A percentile compares a stretch with the other conserved stretches of the same genome.
These are phyloP conservation scores for Hexactinellida sp. DNA, from an alignment of 37 sponge, comb jelly and placozoan species.

Conservation along the genomic window DNA sequence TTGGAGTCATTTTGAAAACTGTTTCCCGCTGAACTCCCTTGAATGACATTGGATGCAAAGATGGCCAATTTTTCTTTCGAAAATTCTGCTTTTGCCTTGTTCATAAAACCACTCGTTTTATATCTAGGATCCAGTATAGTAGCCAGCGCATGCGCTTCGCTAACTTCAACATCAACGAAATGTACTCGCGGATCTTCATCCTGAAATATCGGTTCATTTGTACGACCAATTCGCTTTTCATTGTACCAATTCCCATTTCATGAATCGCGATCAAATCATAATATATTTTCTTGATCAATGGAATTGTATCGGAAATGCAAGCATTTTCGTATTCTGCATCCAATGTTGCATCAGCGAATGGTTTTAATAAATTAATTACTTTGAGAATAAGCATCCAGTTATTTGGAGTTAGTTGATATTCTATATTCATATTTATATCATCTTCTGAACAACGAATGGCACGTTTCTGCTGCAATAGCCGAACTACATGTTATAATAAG, in stretches of 20 bases:
- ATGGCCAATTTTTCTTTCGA: background rate
- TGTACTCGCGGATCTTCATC: background rate
- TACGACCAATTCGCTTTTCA: background rate
- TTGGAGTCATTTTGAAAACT: background rate
- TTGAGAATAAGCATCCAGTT: slow-evolving; percentile 2
- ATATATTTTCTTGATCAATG: background rate
- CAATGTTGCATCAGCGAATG: background rate
- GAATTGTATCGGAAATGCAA: background rate
- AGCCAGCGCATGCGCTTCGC: background rate
- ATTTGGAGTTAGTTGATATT: too few species aligned
- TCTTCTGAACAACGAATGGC: too few species aligned
- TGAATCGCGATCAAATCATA: background rate
- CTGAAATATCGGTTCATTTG: background rate
- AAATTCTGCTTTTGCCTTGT: background rate
- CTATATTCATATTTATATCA: too few species aligned
- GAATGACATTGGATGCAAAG: background rate
- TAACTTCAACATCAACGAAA: background rate
- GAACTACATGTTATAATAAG: background rate
- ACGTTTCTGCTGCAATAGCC: background rate
- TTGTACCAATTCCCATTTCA: background rate
- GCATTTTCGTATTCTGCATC: background rate
- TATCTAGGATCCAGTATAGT: background rate
- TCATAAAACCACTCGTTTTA: background rate
- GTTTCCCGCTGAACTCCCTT: background rate
- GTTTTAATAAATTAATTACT: too few species aligned